These are phyloP conservation scores for Epiblema foenella DNA, from an alignment of 2,888 invertebrate genomes.

Conservation along the genomic window DNA sequence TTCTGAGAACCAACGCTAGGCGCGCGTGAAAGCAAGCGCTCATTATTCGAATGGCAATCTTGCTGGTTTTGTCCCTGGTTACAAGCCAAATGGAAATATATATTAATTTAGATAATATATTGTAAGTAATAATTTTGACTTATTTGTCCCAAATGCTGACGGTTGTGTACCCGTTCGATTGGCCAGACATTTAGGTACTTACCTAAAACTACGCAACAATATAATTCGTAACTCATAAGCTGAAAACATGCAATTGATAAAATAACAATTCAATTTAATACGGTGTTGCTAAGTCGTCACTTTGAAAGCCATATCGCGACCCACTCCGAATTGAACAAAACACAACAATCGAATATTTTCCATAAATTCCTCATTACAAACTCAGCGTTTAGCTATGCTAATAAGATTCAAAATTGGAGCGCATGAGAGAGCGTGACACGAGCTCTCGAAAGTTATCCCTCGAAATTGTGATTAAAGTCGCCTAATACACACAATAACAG, in stretches of 20 bases:
- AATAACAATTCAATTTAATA: constrained; percentile 68
- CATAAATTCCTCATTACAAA: neutral
- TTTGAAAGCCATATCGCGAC: constrained; percentile 80
- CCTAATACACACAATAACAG: constrained; percentile 85
- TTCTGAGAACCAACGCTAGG: too few species aligned
- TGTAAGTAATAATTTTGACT: neutral
- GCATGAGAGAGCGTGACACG: neutral
- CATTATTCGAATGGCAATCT: too few species aligned
- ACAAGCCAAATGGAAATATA: too few species aligned
- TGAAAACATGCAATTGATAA: constrained; percentile 43
- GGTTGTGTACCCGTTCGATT: neutral
- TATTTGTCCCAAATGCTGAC: constrained; percentile 15
- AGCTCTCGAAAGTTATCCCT: constrained; percentile 18
- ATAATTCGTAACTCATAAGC: constrained; percentile 26
- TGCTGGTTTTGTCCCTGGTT: too few species aligned
- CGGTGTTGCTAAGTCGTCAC: constrained; percentile 72
- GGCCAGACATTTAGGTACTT: constrained; percentile 13
- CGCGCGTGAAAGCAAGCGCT: too few species aligned
- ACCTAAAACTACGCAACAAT: constrained; percentile 16
- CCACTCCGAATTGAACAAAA: constrained; percentile 68
- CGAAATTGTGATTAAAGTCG: constrained; percentile 81
- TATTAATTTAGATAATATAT: too few species aligned
- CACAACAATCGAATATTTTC: constrained; percentile 1
- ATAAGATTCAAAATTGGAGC: constrained; percentile 14
- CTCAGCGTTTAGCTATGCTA: neutral